A percentile compares a stretch with the other conserved stretches of the same genome.
Evolutionary conservation across 2,797 vertebrate genomes (phyloP).

Genomic region (Parambassis ranga): DNA sequence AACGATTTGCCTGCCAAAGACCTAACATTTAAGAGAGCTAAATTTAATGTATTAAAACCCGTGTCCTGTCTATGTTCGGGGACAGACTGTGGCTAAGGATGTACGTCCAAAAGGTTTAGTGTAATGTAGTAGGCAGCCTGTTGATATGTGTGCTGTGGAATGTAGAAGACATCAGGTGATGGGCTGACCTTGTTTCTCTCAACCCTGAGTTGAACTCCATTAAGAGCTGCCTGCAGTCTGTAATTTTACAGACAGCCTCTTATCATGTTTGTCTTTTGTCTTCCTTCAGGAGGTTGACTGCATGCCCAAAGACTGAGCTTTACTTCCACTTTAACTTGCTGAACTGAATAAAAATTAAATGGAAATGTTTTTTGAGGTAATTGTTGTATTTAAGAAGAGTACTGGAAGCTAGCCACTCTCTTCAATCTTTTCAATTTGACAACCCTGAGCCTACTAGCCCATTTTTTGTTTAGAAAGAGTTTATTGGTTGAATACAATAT

Average conservation of each 20-base stretch:
- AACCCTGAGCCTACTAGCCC: no score
- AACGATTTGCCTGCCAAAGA: no score
- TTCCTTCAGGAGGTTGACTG: constrained; percentile 58
- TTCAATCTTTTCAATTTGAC: no score
- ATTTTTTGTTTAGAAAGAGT: no score
- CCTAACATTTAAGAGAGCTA: no score
- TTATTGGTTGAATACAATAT: not conserved
- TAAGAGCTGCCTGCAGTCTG: constrained; percentile 72
- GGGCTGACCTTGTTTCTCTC: constrained; percentile 74
- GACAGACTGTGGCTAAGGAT: no score
- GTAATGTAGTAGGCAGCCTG: constrained; percentile 45
- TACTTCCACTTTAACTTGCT: constrained; percentile 37
- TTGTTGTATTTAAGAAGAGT: no score
- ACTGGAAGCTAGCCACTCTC: no score
- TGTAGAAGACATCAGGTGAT: constrained; percentile 62
- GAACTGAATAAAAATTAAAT: constrained; percentile 25
- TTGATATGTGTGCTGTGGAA: constrained; percentile 62
- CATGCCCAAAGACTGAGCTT: constrained; percentile 59
- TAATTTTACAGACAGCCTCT: constrained; percentile 81
- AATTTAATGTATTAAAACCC: no score
- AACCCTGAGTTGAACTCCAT: constrained; percentile 79
- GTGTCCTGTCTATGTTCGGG: no score
- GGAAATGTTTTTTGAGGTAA: no score
- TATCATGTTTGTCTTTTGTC: constrained; percentile 75
- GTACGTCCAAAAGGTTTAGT: constrained; percentile 17